phyloP scores from a whole-genome alignment of 2,888 invertebrate genomes.

The Aromia moschata region DNA sequence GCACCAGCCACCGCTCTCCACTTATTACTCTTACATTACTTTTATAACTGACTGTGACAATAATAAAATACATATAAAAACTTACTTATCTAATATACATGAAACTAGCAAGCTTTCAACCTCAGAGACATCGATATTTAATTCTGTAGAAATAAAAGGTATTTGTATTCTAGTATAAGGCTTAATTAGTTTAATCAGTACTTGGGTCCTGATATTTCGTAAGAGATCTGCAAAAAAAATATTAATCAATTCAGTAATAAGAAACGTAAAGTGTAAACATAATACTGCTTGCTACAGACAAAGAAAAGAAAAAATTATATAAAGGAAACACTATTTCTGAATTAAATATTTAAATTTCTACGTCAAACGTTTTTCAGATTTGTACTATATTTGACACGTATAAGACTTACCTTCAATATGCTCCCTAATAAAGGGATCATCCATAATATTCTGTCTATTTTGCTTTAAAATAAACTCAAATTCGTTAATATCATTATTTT shows the following conservation, averaged over 20 bases:
- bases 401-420: slow-evolving; percentile 89
- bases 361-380: too few relatives aligned
- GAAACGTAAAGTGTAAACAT: too few relatives aligned
- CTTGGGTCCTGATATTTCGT: slow-evolving; percentile 96
- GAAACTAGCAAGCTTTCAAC: slow-evolving; percentile 97
- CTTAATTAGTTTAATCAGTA: slow-evolving; percentile 94
- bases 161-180: slow-evolving; percentile 99
- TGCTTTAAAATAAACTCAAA: slow-evolving; percentile 96
- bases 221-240: slow-evolving; percentile 75
- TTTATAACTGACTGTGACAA: too few relatives aligned
- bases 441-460: slow-evolving; percentile 97
- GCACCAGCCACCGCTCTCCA: too few relatives aligned
- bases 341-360: too few relatives aligned
- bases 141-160: slow-evolving; percentile 94
- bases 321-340: too few relatives aligned
- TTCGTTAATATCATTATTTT: slow-evolving; percentile 97
- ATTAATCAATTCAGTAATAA: too few relatives aligned
- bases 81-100: slow-evolving; percentile 96
- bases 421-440: slow-evolving; percentile 98
- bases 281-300: too few relatives aligned
- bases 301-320: too few relatives aligned
- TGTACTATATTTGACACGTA: too few relatives aligned
- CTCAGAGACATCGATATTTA: slow-evolving; percentile 92
- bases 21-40: too few relatives aligned
- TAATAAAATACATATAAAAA: too few relatives aligned